A percentile compares a stretch with the other conserved stretches of the same genome.
These are phyloP conservation scores for Temnothorax ravouxi DNA, from an alignment of 2,888 invertebrate species.

Conservation along the genomic window DNA sequence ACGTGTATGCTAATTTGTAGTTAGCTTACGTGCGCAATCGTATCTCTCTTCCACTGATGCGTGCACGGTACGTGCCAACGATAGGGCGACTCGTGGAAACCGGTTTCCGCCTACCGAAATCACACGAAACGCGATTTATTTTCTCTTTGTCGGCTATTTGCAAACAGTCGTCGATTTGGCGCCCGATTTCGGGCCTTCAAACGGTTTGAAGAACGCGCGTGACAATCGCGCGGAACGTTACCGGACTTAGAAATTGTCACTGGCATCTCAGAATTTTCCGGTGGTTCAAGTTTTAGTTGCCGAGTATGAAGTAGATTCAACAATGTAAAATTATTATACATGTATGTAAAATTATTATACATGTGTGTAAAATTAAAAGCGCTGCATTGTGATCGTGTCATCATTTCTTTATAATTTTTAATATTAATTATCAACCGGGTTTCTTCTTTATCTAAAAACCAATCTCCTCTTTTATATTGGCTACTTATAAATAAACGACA, in stretches of 20 bases:
- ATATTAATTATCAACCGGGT: not conserved
- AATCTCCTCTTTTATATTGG: not conserved
- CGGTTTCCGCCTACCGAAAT: conserved; percentile 62
- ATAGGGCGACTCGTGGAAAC: conserved; percentile 62
- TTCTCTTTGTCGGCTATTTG: conserved; percentile 47
- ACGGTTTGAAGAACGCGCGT: not conserved
- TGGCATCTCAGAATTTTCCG: not conserved
- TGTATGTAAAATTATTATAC: not conserved
- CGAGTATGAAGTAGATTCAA: not conserved
- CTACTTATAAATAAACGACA: conserved; percentile 4
- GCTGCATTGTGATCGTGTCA: not conserved
- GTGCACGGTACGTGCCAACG: conserved; percentile 63
- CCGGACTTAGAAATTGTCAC: not conserved
- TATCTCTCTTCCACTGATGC: conserved; percentile 58
- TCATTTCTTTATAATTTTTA: not conserved
- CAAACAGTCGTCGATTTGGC: conserved; percentile 29
- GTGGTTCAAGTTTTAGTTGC: not conserved
- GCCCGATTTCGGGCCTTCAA: conserved; percentile 23
- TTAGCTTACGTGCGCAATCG: conserved; percentile 56
- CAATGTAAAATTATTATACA: not conserved
- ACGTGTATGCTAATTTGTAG: conserved; percentile 62
- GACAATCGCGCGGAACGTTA: not conserved
- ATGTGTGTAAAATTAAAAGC: not conserved
- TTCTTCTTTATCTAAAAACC: not conserved
- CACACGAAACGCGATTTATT: conserved; percentile 57